Evolutionary conservation across 2,113 vertebrate genomes (phyloP).

Genomic region (Melospiza georgiana): DNA sequence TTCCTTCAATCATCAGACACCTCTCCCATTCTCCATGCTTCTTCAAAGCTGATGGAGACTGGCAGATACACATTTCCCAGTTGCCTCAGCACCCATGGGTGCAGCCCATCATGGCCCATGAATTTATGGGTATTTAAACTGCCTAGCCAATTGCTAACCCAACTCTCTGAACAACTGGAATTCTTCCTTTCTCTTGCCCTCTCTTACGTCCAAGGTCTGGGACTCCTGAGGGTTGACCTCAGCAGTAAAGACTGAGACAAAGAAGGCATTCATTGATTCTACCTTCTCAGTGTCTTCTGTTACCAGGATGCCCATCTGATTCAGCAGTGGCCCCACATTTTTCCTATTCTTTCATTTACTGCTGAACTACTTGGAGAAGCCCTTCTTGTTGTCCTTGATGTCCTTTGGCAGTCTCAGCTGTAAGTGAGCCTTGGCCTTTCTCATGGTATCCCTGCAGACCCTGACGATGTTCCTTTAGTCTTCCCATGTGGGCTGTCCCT

Average conservation of each 20-base stretch:
- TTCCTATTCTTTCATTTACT: neutral
- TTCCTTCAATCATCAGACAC: neutral
- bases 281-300: neutral
- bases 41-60: neutral
- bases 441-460: rapidly evolving
- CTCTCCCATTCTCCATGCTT: neutral
- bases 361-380: neutral
- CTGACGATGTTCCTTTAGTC: neutral
- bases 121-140: neutral
- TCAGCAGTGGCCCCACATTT: neutral
- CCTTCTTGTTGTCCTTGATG: neutral
- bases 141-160: neutral
- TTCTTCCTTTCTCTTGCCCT: neutral
- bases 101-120: neutral
- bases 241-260: neutral
- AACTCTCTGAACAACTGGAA: neutral
- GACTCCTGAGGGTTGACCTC: neutral
- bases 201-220: rapidly evolving
- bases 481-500: neutral
- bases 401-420: neutral
- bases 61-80: neutral
- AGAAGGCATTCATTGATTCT: neutral
- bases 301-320: neutral
- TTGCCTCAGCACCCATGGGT: neutral
- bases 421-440: neutral